Conservation (phyloP, 2,888 invertebrate genomes). For the Sipha maydis region DNA sequence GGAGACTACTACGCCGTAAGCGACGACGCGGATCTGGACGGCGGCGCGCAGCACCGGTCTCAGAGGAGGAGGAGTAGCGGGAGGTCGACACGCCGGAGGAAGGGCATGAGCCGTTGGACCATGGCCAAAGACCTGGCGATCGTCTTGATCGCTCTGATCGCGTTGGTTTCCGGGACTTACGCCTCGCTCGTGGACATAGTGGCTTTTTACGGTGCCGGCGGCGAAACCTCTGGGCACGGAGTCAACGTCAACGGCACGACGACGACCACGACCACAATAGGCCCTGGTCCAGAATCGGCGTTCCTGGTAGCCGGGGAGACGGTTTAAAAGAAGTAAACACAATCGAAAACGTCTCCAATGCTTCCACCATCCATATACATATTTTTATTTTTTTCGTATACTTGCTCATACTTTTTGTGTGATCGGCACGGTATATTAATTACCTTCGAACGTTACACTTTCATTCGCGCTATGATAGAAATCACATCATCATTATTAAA, state of each 20-base stretch:
- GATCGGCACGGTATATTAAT: not conserved
- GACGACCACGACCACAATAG: not conserved
- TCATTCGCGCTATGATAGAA: not conserved
- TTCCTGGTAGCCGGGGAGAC: not conserved
- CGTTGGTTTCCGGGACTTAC: constrained; percentile 75
- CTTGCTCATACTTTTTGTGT: not conserved
- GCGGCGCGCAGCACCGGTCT: not conserved
- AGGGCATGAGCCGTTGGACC: constrained; percentile 69
- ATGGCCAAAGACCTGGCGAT: constrained; percentile 76
- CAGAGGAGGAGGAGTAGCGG: constrained; percentile 6
- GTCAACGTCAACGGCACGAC: not conserved
- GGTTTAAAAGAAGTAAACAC: not conserved
- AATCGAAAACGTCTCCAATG: not conserved
- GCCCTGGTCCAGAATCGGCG: constrained; percentile 36
- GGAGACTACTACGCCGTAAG: constrained; percentile 25
- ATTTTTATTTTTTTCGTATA: not conserved
- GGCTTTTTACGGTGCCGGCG: constrained; percentile 63
- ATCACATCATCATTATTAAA: not conserved
- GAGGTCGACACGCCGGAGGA: not conserved
- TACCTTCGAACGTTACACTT: not conserved
- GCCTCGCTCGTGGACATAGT: constrained; percentile 69
- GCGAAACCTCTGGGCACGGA: not conserved
- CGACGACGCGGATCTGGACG: constrained; percentile 30
- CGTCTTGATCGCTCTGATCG: constrained; percentile 74
- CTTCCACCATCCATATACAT: not conserved